phyloP scores from a whole-genome alignment of 2,797 vertebrate species.

The Alectoris magna region DNA sequence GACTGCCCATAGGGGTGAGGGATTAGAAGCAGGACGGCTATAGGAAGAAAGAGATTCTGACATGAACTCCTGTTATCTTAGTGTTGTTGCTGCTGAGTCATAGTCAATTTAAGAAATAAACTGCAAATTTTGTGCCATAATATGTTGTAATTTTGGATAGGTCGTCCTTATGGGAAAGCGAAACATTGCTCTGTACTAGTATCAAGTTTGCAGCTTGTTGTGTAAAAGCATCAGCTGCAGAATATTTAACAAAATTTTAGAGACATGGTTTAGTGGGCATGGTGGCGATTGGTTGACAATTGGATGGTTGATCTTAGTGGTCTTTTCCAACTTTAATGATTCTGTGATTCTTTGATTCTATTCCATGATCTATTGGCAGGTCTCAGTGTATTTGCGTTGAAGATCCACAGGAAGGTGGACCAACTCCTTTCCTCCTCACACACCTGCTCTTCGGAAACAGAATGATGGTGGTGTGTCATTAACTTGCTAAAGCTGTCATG shows the following conservation, averaged over 20 bases:
- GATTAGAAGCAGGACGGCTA: background rate
- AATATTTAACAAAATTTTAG: background rate
- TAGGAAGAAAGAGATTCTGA: background rate
- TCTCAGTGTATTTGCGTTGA: background rate
- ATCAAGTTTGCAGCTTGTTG: background rate
- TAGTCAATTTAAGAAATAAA: background rate
- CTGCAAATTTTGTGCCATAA: background rate
- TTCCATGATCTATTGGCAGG: background rate
- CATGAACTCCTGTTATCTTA: background rate
- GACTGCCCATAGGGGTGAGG: background rate
- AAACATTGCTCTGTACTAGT: background rate
- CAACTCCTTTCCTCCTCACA: background rate
- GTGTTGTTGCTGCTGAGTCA: background rate
- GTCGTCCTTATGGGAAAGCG: background rate
- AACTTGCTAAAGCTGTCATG: background rate
- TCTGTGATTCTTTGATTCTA: too few relatives aligned
- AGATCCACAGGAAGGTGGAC: background rate
- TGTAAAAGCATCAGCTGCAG: background rate
- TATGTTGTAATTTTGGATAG: too few relatives aligned
- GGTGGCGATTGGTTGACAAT: too few relatives aligned
- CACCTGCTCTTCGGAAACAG: background rate
- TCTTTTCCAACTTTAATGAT: too few relatives aligned
- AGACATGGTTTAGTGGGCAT: too few relatives aligned
- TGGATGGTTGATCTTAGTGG: too few relatives aligned
- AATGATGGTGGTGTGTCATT: rapidly evolving